phyloP scores from a whole-genome alignment of 1,140 invertebrate species.

The Proales similis region DNA sequence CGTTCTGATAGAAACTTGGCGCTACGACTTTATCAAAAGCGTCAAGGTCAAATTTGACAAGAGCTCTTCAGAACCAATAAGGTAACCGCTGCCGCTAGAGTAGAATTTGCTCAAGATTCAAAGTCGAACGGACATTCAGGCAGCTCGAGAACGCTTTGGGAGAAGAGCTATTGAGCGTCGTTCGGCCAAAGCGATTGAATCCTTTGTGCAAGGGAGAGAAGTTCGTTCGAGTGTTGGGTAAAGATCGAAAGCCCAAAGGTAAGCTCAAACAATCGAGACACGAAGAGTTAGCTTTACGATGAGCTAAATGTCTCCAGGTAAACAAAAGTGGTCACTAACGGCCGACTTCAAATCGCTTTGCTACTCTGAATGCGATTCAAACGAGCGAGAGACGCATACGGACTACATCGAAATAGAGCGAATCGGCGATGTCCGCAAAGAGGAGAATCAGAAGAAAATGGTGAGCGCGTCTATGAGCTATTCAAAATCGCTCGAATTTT shows the following conservation, averaged over 20 bases:
- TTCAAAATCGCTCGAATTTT: background rate
- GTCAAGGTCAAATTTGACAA: slow-evolving; percentile 18
- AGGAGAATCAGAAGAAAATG: slow-evolving; percentile 1
- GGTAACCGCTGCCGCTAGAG: background rate
- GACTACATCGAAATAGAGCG: slow-evolving; percentile 7
- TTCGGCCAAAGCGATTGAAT: slow-evolving; percentile 11
- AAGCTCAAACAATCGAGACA: no score
- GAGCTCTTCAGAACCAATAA: slow-evolving; percentile 4
- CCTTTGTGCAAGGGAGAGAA: slow-evolving; percentile 24
- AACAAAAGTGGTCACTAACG: slow-evolving; percentile 16
- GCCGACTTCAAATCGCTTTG: slow-evolving; percentile 29
- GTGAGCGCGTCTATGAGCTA: background rate
- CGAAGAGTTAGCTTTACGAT: no score
- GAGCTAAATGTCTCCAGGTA: slow-evolving; percentile 1
- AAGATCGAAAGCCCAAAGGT: slow-evolving; percentile 24
- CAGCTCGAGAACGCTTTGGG: slow-evolving; percentile 15
- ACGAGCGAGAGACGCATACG: no score
- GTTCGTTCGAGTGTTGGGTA: slow-evolving; percentile 4
- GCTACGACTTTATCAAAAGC: slow-evolving; percentile 32
- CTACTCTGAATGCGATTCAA: slow-evolving; percentile 18
- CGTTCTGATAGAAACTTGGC: slow-evolving; percentile 20
- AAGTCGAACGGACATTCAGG: background rate
- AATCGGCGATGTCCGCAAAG: slow-evolving; percentile 24
- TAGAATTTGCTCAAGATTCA: background rate
- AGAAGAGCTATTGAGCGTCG: background rate